Evolutionary conservation across 2,888 invertebrate species (phyloP).

Genomic region (Parthenolecanium corni): DNA sequence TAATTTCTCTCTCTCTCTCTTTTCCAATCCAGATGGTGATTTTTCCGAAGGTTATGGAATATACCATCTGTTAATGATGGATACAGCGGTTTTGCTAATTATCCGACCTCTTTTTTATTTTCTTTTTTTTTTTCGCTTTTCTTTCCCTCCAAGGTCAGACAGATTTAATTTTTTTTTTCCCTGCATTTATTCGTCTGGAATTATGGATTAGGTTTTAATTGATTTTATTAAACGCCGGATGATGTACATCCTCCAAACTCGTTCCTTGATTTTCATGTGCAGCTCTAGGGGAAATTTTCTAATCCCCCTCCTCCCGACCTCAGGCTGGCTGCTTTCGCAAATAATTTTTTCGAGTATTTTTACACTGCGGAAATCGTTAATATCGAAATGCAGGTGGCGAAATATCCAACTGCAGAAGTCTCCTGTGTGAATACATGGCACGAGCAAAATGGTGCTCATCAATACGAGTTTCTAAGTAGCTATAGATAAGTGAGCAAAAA

Average conservation of each 20-base stretch:
- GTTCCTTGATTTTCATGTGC: not conserved
- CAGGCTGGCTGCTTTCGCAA: not conserved
- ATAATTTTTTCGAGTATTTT: slow-evolving; percentile 8
- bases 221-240: slow-evolving; percentile 5
- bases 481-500: no score
- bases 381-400: not conserved
- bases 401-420: not conserved
- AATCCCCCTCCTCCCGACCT: not conserved
- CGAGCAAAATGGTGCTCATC: not conserved
- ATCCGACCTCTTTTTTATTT: slow-evolving; percentile 2
- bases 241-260: not conserved
- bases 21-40: no score
- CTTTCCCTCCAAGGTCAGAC: slow-evolving; percentile 3
- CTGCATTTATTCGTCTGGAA: slow-evolving; percentile 10
- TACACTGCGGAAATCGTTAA: slow-evolving; percentile 11
- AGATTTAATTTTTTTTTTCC: not conserved
- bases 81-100: slow-evolving; percentile 14
- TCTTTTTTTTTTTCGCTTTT: not conserved
- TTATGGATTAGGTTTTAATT: slow-evolving; percentile 4
- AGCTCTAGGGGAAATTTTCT: not conserved
- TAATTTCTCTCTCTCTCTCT: no score
- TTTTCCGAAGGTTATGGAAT: slow-evolving; percentile 15
- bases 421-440: not conserved
- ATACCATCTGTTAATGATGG: slow-evolving; percentile 25
- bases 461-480: no score